phyloP scores from a whole-genome alignment of 2,113 vertebrate species.

The Plestiodon gilberti region DNA sequence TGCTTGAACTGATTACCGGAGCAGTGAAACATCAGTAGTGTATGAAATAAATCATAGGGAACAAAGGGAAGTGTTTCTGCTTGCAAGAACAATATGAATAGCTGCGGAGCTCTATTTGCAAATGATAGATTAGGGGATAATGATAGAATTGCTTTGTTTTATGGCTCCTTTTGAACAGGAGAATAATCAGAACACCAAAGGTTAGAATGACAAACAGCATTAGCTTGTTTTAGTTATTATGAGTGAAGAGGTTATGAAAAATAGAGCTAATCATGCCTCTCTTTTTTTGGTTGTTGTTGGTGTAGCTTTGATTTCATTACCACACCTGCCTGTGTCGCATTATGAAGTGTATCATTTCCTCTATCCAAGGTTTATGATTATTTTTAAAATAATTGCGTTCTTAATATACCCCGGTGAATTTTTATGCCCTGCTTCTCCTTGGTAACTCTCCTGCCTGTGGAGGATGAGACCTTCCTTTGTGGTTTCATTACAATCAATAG shows the following conservation, averaged over 20 bases:
- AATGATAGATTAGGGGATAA: conserved; percentile 29
- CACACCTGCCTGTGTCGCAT: neutral
- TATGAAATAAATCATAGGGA: conserved; percentile 60
- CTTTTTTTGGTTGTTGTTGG: neutral
- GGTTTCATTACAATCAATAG: neutral
- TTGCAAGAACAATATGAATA: conserved; percentile 46
- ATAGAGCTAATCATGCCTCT: neutral
- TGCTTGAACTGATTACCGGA: conserved; percentile 46
- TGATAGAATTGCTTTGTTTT: conserved; percentile 39
- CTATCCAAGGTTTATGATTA: neutral
- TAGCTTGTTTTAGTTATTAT: conserved; percentile 3
- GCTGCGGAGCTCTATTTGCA: conserved; percentile 38
- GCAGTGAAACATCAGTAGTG: conserved; percentile 29
- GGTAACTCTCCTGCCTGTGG: neutral
- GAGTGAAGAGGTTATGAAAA: neutral
- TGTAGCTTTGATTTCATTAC: neutral
- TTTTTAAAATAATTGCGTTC: neutral
- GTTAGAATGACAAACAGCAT: conserved; percentile 15
- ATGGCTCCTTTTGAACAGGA: conserved; percentile 7
- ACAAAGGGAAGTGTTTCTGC: conserved; percentile 40
- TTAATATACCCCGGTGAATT: neutral
- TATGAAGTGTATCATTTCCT: conserved; percentile 2
- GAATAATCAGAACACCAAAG: conserved; percentile 4
- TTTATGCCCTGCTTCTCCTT: neutral
- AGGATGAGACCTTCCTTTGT: neutral